Conservation (phyloP, 2,113 vertebrate species). For the Furnarius figulus region DNA sequence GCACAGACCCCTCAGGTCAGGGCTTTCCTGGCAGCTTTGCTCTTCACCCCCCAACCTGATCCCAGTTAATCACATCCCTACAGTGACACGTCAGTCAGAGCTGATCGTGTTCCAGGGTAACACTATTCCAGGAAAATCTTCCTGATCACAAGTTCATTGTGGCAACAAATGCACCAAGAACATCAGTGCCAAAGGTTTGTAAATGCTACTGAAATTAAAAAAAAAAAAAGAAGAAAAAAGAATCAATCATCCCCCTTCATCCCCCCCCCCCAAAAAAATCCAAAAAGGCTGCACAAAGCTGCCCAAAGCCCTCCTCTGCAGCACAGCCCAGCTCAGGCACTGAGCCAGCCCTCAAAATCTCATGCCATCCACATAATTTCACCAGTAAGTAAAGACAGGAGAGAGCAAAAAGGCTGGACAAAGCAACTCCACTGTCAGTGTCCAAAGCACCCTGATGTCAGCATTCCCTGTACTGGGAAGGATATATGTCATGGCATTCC, state of each 20-base stretch:
- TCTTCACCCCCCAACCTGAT: background rate
- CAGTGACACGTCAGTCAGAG: background rate
- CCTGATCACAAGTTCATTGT: background rate
- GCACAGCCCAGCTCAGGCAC: background rate
- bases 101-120: background rate
- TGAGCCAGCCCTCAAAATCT: background rate
- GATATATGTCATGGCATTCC: background rate
- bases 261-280: too few species aligned
- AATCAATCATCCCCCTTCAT: background rate
- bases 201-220: background rate
- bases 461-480: background rate
- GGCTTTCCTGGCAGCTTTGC: background rate
- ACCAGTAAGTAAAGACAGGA: background rate
- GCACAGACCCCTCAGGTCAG: fast-evolving
- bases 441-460: background rate
- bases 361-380: background rate
- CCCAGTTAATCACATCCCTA: background rate
- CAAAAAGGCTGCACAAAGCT: background rate
- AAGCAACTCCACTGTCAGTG: background rate
- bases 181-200: background rate
- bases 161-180: background rate
- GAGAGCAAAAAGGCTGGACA: background rate
- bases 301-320: background rate
- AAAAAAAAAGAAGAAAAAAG: too few species aligned
- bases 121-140: background rate